These are phyloP conservation scores for Oreochromis tanganicae DNA, from an alignment of 2,113 vertebrate genomes.

Conservation along the genomic window DNA sequence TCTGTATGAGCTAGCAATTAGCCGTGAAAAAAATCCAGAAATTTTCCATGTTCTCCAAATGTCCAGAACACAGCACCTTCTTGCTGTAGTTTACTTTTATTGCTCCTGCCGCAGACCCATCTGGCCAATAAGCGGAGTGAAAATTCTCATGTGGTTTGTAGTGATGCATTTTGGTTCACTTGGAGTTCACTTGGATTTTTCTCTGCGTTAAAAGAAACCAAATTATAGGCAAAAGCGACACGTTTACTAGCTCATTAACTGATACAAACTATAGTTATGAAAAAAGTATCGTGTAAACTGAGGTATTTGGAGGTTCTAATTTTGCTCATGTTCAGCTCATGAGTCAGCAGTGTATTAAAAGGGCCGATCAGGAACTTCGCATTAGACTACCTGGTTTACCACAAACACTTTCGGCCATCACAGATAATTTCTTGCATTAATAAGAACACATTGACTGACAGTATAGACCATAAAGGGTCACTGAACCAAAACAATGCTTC, in stretches of 20 bases:
- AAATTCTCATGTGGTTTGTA: background rate
- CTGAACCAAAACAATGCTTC: background rate
- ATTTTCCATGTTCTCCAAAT: background rate
- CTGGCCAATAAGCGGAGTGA: background rate
- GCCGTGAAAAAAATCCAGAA: fast-evolving
- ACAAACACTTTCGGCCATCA: background rate
- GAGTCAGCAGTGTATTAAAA: background rate
- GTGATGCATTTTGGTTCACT: background rate
- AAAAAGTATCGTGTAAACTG: background rate
- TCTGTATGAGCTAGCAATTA: background rate
- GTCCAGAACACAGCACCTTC: background rate
- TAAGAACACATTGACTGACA: background rate
- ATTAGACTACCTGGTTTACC: background rate
- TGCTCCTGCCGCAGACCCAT: background rate
- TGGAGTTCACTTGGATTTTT: background rate
- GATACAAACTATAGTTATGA: background rate
- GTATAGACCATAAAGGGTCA: background rate
- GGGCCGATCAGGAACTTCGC: background rate
- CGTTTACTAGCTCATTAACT: background rate
- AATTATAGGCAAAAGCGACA: background rate
- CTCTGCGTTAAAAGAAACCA: background rate
- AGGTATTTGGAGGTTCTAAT: background rate
- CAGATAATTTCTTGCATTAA: background rate
- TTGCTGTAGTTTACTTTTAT: background rate
- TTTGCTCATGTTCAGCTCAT: background rate